Percentiles rank a stretch among this genome's conserved stretches.
Evolutionary conservation across 2,113 vertebrate species (phyloP).

Genomic region (Peromyscus californicus): DNA sequence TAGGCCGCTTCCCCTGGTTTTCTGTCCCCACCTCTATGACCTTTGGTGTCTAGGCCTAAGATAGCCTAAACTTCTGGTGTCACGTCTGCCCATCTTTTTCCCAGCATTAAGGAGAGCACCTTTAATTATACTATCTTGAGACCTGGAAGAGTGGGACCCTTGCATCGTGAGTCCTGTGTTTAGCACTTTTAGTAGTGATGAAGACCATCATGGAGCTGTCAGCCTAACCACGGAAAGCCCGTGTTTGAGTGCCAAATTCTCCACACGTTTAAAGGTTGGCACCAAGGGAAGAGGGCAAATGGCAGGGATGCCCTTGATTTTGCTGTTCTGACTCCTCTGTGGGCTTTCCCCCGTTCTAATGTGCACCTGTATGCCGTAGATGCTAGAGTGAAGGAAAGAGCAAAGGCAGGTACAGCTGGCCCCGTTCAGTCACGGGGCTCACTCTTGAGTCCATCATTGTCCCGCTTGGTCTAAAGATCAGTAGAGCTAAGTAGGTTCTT

Average conservation of each 20-base stretch:
- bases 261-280: not conserved
- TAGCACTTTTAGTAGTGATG: not conserved
- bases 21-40: not conserved
- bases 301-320: no score
- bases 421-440: not conserved
- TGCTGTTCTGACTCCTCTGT: not conserved
- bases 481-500: constrained; percentile 59
- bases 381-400: constrained; percentile 43
- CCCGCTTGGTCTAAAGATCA: constrained; percentile 58
- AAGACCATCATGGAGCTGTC: not conserved
- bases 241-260: not conserved
- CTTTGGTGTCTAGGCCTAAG: not conserved
- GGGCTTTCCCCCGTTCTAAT: not conserved
- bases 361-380: not conserved
- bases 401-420: constrained; percentile 58
- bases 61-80: not conserved
- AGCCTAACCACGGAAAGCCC: not conserved
- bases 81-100: not conserved
- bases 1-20: not conserved
- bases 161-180: not conserved
- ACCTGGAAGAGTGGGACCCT: not conserved
- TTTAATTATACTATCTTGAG: not conserved
- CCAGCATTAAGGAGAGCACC: not conserved
- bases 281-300: not conserved
- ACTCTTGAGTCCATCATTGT: constrained; percentile 54